A percentile compares a stretch with the other conserved stretches of the same genome.
These are phyloP conservation scores for Saccostrea cuccullata DNA, from an alignment of 1,140 invertebrate genomes.

Conservation along the genomic window DNA sequence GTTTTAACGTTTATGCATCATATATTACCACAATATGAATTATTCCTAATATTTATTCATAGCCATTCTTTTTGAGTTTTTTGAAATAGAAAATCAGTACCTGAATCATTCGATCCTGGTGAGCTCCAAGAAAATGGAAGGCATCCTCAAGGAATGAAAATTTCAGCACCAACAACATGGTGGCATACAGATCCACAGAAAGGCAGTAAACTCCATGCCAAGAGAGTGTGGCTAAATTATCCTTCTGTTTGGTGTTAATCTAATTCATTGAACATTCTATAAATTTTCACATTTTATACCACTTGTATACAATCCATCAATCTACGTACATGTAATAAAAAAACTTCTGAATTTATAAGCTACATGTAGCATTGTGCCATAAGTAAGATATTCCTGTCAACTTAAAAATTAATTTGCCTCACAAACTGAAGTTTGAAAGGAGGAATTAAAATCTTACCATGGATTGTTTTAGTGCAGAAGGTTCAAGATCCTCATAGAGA, in stretches of 20 bases:
- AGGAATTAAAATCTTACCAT: neutral
- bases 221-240: neutral
- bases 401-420: no score
- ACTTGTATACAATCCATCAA: no score
- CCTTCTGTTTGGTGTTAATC: neutral
- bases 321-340: no score
- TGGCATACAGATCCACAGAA: slow-evolving; percentile 71
- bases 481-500: slow-evolving; percentile 60
- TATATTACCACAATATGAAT: no score
- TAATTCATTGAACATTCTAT: neutral
- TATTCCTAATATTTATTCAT: no score
- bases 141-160: slow-evolving; percentile 78
- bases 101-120: slow-evolving; percentile 75
- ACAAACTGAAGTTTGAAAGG: no score
- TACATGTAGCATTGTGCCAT: no score
- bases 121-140: slow-evolving; percentile 76
- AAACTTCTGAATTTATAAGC: no score
- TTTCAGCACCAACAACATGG: slow-evolving; percentile 69
- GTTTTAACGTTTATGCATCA: no score
- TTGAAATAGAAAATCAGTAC: no score
- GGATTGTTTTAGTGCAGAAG: neutral
- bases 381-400: no score
- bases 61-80: no score
- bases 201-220: slow-evolving; percentile 75
- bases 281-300: neutral